Evolutionary conservation across 2,888 invertebrate genomes (phyloP).

Genomic region (Amphipyra berbera): DNA sequence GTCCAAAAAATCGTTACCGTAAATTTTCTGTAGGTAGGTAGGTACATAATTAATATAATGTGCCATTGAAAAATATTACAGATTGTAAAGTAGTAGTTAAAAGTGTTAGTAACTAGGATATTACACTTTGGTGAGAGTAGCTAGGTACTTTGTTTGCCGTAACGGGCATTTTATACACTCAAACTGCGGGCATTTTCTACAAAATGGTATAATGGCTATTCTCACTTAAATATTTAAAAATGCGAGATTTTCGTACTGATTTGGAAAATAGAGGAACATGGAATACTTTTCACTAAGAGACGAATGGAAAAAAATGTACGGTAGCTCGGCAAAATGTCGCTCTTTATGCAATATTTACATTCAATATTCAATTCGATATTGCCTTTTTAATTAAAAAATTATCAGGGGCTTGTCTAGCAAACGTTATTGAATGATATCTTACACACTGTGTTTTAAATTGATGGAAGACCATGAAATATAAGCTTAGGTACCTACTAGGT

Average conservation of each 20-base stretch:
- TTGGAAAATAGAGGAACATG: constrained; percentile 21
- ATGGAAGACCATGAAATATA: too few species aligned
- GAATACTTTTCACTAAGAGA: constrained; percentile 28
- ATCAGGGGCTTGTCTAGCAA: too few species aligned
- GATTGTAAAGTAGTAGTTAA: constrained; percentile 37
- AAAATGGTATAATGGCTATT: constrained; percentile 36
- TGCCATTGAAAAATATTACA: constrained; percentile 33
- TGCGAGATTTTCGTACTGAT: constrained; percentile 16
- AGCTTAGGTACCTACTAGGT: too few species aligned
- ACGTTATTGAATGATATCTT: too few species aligned
- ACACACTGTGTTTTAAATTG: too few species aligned
- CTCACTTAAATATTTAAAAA: constrained; percentile 29
- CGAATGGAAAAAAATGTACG: not conserved
- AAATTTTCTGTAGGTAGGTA: not conserved
- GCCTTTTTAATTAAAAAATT: too few species aligned
- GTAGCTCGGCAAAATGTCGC: not conserved
- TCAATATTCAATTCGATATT: too few species aligned
- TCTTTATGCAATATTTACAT: not conserved
- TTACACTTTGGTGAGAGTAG: constrained; percentile 39
- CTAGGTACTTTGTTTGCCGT: constrained; percentile 33
- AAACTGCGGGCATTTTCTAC: constrained; percentile 39
- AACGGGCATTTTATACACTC: constrained; percentile 44
- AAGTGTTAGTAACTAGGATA: constrained; percentile 39
- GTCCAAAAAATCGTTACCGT: constrained; percentile 7
- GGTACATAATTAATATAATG: constrained; percentile 9